Percentiles rank a stretch among this genome's conserved stretches.
Conservation (phyloP, 1,140 invertebrate species). For the Lysiphlebus fabarum region DNA sequence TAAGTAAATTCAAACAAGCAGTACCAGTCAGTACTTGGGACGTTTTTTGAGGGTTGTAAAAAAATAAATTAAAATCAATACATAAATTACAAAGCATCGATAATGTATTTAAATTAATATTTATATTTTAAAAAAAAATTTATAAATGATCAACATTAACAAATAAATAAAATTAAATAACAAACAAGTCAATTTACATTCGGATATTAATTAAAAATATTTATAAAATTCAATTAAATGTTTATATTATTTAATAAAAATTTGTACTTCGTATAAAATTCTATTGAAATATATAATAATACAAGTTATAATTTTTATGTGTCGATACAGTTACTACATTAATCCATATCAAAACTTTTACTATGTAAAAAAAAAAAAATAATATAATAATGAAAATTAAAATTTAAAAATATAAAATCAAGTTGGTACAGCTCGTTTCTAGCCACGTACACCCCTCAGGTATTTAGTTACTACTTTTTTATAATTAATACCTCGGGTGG, state of each 20-base stretch:
- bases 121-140: too few species aligned
- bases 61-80: neutral
- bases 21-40: conserved; percentile 34
- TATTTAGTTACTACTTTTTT: conserved; percentile 53
- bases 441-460: conserved; percentile 33
- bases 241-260: too few species aligned
- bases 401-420: too few species aligned
- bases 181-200: too few species aligned
- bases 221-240: too few species aligned
- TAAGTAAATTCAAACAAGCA: conserved; percentile 39
- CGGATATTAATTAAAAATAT: too few species aligned
- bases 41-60: conserved; percentile 2
- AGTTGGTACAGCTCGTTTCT: neutral
- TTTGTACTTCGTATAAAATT: too few species aligned
- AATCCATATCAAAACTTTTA: conserved; percentile 49
- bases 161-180: too few species aligned
- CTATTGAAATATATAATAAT: neutral
- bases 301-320: neutral
- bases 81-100: too few species aligned
- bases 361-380: conserved; percentile 6
- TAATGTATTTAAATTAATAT: too few species aligned
- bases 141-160: too few species aligned
- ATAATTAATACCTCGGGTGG: conserved; percentile 52
- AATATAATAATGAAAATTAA: neutral
- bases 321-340: conserved; percentile 40